Conservation (phyloP, 2,113 vertebrate species). For the Hydrochoerus hydrochaeris region DNA sequence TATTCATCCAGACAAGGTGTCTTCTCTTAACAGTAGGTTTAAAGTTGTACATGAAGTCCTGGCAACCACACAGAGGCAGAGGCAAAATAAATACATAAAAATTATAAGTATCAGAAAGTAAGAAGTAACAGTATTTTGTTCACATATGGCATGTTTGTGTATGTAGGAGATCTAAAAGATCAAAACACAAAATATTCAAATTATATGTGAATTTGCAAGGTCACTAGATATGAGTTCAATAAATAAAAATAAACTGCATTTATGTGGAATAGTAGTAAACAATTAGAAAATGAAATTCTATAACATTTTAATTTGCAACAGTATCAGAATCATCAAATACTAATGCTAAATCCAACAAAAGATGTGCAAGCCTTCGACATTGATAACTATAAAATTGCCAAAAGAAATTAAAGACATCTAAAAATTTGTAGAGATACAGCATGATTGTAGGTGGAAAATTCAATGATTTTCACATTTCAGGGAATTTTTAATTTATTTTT, state of each 20-base stretch:
- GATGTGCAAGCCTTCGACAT: not conserved
- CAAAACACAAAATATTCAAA: not conserved
- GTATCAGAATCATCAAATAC: not conserved
- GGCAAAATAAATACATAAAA: slow-evolving; percentile 44
- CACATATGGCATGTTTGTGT: not conserved
- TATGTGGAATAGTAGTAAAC: not conserved
- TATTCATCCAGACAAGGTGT: not conserved
- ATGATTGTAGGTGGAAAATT: not conserved
- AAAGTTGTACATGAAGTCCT: not conserved
- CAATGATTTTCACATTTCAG: not conserved
- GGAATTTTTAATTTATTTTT: not conserved
- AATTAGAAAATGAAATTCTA: not conserved
- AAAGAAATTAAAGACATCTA: not conserved
- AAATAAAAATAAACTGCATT: not conserved
- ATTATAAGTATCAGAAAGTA: slow-evolving; percentile 44
- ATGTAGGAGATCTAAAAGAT: not conserved
- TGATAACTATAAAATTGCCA: not conserved
- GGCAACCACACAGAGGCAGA: not conserved
- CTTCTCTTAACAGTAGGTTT: slow-evolving; percentile 6
- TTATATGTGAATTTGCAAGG: not conserved
- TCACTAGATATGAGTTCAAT: not conserved
- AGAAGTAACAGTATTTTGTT: not conserved
- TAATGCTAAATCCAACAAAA: not conserved
- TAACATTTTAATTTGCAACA: not conserved
- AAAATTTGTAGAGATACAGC: not conserved